Percentiles rank a stretch among this genome's conserved stretches.
Conservation (phyloP, 2,797 vertebrate genomes). For the Sebastes minor region DNA sequence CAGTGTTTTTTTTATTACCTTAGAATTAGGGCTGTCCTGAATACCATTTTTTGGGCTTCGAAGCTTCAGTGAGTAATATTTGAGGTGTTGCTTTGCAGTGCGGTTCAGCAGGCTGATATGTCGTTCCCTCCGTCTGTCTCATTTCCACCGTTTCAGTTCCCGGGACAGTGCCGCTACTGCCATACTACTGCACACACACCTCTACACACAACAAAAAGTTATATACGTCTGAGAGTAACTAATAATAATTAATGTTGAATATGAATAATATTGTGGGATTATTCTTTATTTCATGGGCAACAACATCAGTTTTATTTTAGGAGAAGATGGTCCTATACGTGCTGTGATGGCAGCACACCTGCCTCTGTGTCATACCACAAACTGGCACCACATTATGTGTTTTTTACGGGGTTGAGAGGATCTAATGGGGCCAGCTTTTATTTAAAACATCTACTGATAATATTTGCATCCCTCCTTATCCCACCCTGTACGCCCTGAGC, state of each 20-base stretch:
- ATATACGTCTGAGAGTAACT: too few species aligned
- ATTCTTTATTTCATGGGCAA: too few species aligned
- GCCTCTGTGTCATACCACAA: background rate
- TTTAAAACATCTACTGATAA: background rate
- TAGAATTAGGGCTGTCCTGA: too few species aligned
- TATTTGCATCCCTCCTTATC: background rate
- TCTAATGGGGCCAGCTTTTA: background rate
- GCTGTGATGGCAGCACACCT: background rate
- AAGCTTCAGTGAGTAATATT: too few species aligned
- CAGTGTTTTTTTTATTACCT: fast-evolving
- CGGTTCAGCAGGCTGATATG: too few species aligned
- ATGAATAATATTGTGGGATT: too few species aligned
- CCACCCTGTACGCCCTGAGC: background rate
- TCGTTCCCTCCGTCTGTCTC: fast-evolving
- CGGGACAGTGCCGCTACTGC: too few species aligned
- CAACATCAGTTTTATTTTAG: background rate
- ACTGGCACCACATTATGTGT: background rate
- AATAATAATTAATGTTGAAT: too few species aligned
- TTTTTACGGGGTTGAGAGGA: background rate
- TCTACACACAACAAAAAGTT: fast-evolving
- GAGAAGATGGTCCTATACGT: background rate
- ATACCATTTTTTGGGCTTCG: too few species aligned
- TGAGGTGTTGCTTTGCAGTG: too few species aligned
- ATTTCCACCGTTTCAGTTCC: too few species aligned
- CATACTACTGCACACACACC: too few species aligned